Evolutionary conservation across 2,888 invertebrate genomes (phyloP).

Genomic region (Lypha dubia): DNA sequence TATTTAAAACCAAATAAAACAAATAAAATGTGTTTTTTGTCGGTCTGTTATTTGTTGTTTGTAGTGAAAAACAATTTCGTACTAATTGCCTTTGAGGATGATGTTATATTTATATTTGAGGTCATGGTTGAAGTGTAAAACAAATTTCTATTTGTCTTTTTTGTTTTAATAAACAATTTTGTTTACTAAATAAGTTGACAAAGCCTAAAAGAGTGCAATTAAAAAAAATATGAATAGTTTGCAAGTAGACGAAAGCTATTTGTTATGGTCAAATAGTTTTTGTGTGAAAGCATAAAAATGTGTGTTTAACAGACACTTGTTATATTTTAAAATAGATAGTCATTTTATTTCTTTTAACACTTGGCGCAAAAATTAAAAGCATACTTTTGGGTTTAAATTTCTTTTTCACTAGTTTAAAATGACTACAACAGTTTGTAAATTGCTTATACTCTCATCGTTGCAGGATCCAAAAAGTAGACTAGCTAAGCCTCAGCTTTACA

Average conservation of each 20-base stretch:
- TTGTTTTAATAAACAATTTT: too few species aligned
- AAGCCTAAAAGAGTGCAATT: constrained; percentile 24
- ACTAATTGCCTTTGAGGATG: constrained; percentile 70
- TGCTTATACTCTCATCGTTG: background rate
- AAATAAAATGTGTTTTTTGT: constrained; percentile 33
- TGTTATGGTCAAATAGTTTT: constrained; percentile 40
- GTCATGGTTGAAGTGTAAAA: constrained; percentile 61
- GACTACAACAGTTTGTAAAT: too few species aligned
- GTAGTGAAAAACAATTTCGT: constrained; percentile 59
- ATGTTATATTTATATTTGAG: constrained; percentile 64
- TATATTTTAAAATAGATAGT: constrained; percentile 10
- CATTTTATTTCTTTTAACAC: constrained; percentile 22
- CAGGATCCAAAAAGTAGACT: background rate
- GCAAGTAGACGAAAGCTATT: constrained; percentile 27
- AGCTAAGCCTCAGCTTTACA: constrained; percentile 27
- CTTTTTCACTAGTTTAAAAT: too few species aligned
- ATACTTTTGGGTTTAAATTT: too few species aligned
- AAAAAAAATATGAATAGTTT: constrained; percentile 1
- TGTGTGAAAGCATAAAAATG: background rate
- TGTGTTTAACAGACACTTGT: background rate
- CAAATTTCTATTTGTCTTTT: constrained; percentile 23
- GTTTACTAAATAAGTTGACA: background rate
- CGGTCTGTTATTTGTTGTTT: constrained; percentile 35
- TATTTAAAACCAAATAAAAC: too few species aligned
- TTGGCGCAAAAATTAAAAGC: too few species aligned